Conservation (phyloP, 2,888 invertebrate species). For the Caenorhabditis uteleia region DNA sequence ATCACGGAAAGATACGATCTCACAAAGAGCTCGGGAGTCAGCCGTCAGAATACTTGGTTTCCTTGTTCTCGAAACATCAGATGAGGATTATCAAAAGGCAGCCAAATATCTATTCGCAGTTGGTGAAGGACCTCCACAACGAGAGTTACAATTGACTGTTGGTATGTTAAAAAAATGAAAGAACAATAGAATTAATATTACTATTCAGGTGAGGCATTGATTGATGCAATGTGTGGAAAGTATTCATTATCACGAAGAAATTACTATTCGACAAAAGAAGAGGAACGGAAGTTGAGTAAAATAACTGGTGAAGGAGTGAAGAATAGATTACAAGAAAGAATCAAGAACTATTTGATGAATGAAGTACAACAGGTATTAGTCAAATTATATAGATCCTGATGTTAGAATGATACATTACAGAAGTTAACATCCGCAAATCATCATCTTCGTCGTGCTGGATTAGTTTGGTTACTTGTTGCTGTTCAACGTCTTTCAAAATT, state of each 20-base stretch:
- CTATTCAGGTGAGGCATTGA: slow-evolving; percentile 32
- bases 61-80: slow-evolving; percentile 6
- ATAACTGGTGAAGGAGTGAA: too few relatives aligned
- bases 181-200: too few relatives aligned
- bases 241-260: slow-evolving; percentile 28
- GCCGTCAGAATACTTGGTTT: slow-evolving; percentile 36
- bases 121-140: slow-evolving; percentile 57
- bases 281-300: slow-evolving; percentile 3
- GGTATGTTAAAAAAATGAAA: too few relatives aligned
- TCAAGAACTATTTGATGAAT: too few relatives aligned
- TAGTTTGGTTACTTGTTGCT: slow-evolving; percentile 53
- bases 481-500: slow-evolving; percentile 26
- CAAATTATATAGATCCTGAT: slow-evolving; percentile 6
- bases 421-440: slow-evolving; percentile 41
- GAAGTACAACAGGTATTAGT: too few relatives aligned
- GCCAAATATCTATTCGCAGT: slow-evolving; percentile 29
- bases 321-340: background rate
- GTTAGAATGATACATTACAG: too few relatives aligned
- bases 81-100: slow-evolving; percentile 8
- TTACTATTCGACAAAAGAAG: slow-evolving; percentile 14
- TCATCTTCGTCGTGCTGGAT: slow-evolving; percentile 51
- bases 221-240: slow-evolving; percentile 32
- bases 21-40: slow-evolving; percentile 35
- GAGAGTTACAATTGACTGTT: slow-evolving; percentile 55
- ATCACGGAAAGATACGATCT: slow-evolving; percentile 47